phyloP scores from a whole-genome alignment of 2,797 vertebrate species.

The Lycodopsis pacificus region DNA sequence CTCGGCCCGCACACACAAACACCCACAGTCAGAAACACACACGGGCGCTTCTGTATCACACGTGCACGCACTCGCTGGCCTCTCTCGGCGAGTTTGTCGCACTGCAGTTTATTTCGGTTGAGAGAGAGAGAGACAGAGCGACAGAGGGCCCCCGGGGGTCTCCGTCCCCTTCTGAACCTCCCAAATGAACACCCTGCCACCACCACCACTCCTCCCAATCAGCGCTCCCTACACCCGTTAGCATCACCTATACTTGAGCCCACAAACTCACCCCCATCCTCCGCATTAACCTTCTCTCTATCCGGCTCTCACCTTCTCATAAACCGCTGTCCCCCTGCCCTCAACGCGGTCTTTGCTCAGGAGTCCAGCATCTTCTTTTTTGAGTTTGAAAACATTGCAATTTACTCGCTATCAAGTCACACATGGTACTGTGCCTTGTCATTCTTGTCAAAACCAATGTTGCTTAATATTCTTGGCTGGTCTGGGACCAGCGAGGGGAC shows the following conservation, averaged over 20 bases:
- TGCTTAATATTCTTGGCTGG: not conserved
- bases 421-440: not conserved
- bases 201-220: conserved; percentile 38
- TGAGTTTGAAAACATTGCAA: conserved; percentile 17
- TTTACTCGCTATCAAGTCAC: conserved; percentile 11
- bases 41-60: conserved; percentile 71
- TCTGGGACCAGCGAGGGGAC: not conserved
- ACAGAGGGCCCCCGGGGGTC: conserved; percentile 34
- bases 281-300: conserved; percentile 25
- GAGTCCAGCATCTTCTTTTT: conserved; percentile 4
- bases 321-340: conserved; percentile 4
- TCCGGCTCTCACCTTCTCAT: conserved; percentile 32
- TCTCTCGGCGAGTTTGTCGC: conserved; percentile 65
- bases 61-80: conserved; percentile 49
- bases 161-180: conserved; percentile 49
- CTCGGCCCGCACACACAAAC: conserved; percentile 37
- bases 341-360: not conserved
- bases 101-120: conserved; percentile 58
- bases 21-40: conserved; percentile 41
- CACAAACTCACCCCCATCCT: conserved; percentile 16
- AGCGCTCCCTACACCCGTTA: conserved; percentile 24
- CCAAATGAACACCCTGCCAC: conserved; percentile 65
- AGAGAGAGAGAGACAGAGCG: conserved; percentile 14
- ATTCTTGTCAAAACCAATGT: not conserved
- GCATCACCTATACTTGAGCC: conserved; percentile 40